A percentile compares a stretch with the other conserved stretches of the same genome.
Evolutionary conservation across 2,888 invertebrate genomes (phyloP).

Genomic region (Nowickia ferox): DNA sequence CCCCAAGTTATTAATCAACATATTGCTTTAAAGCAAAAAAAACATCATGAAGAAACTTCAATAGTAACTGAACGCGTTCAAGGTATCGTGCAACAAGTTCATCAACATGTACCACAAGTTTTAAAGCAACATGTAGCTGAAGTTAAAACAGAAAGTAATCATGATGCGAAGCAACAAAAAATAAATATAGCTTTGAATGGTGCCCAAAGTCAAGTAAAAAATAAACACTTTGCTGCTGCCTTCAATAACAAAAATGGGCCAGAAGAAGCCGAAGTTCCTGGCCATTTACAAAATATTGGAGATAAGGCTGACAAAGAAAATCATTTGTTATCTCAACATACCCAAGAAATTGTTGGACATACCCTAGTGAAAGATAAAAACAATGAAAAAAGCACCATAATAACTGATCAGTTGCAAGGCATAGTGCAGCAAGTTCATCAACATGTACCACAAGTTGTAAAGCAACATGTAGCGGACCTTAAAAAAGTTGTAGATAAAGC

Average conservation of each 20-base stretch:
- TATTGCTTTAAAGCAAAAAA: neutral
- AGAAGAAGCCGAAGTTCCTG: slow-evolving; percentile 26
- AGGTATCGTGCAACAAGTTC: neutral
- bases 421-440: slow-evolving; percentile 53
- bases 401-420: slow-evolving; percentile 11
- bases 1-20: slow-evolving; percentile 4
- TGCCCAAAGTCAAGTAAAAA: neutral
- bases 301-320: slow-evolving; percentile 15
- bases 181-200: neutral
- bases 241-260: neutral
- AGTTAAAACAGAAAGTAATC: slow-evolving; percentile 28
- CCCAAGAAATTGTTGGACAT: neutral
- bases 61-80: neutral
- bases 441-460: slow-evolving; percentile 58
- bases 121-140: slow-evolving; percentile 32
- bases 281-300: neutral
- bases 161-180: neutral
- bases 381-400: neutral
- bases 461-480: slow-evolving; percentile 34
- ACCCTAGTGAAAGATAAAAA: neutral
- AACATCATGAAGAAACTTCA: slow-evolving; percentile 5
- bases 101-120: slow-evolving; percentile 35
- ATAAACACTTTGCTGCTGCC: neutral
- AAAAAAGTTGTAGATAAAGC: neutral
- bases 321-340: neutral